Percentiles rank a stretch among this genome's conserved stretches.
Evolutionary conservation across 1,140 invertebrate species (phyloP).

Genomic region (Luehdorfia chinensis): DNA sequence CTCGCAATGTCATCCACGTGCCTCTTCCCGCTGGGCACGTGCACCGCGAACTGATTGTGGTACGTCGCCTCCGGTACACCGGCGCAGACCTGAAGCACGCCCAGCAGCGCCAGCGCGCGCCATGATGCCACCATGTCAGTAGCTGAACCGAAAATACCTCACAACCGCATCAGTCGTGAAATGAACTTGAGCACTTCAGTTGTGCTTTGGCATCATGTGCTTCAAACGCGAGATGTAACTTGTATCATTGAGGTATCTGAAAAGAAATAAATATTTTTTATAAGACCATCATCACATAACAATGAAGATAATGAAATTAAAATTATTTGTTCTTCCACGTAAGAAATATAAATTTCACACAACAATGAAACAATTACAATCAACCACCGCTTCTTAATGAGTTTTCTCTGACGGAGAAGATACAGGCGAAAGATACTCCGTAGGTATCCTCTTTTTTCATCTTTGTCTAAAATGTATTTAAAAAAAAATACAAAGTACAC

Average conservation of each 20-base stretch:
- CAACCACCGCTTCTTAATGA: no score
- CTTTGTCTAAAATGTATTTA: no score
- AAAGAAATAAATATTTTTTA: conserved; percentile 13
- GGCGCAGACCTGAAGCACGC: conserved; percentile 39
- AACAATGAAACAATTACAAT: no score
- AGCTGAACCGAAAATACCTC: conserved; percentile 24
- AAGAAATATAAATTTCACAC: no score
- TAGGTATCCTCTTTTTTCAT: no score
- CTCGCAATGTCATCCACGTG: conserved; percentile 80
- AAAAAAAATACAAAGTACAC: no score
- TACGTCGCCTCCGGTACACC: conserved; percentile 73
- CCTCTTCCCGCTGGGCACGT: conserved; percentile 80
- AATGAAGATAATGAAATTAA: no score
- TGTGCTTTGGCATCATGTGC: conserved; percentile 18
- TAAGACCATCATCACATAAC: neutral
- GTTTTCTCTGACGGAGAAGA: no score
- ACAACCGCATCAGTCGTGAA: conserved; percentile 41
- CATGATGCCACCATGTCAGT: conserved; percentile 59
- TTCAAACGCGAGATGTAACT: conserved; percentile 19
- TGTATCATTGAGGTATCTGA: conserved; percentile 21
- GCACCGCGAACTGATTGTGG: conserved; percentile 88
- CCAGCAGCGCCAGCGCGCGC: conserved; percentile 59
- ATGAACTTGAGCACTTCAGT: conserved; percentile 2
- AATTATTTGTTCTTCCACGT: no score
- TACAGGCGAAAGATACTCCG: no score